Evolutionary conservation across 2,888 invertebrate species (phyloP).

Genomic region (Tinea pellionella): DNA sequence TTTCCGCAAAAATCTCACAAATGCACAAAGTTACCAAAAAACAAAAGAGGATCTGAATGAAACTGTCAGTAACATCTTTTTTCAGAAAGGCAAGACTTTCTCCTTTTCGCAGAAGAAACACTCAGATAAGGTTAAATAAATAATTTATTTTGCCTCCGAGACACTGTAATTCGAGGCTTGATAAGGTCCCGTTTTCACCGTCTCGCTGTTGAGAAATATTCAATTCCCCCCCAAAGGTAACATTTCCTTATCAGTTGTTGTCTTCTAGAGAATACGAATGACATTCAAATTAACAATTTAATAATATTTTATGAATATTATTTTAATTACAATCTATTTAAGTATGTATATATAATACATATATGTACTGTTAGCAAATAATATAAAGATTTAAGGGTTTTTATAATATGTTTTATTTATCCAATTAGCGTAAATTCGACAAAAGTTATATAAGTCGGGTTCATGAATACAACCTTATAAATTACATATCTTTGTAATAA

Average conservation of each 20-base stretch:
- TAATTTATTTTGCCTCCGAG: constrained; percentile 34
- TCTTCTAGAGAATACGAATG: constrained; percentile 21
- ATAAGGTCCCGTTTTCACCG: constrained; percentile 29
- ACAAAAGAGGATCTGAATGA: not conserved
- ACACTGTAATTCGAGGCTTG: constrained; percentile 33
- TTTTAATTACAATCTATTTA: not conserved
- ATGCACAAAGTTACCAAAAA: not conserved
- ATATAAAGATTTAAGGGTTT: too few relatives aligned
- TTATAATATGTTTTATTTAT: too few relatives aligned
- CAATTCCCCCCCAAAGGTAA: constrained; percentile 28
- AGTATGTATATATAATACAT: too few relatives aligned
- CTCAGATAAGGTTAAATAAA: constrained; percentile 14
- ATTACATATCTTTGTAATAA: not conserved
- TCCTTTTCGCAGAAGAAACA: not conserved
- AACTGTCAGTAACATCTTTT: not conserved
- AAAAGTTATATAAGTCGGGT: constrained; percentile 5
- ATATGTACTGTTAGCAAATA: too few relatives aligned
- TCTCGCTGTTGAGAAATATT: constrained; percentile 27
- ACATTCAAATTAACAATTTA: constrained; percentile 25
- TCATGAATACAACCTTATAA: not conserved
- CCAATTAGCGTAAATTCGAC: too few relatives aligned
- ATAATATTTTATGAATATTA: not conserved
- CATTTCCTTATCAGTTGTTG: constrained; percentile 28
- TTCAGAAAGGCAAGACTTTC: not conserved
- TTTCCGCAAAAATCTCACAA: too few relatives aligned